These are phyloP conservation scores for Drosophila quinaria DNA, from an alignment of 2,888 invertebrate genomes.

Conservation along the genomic window DNA sequence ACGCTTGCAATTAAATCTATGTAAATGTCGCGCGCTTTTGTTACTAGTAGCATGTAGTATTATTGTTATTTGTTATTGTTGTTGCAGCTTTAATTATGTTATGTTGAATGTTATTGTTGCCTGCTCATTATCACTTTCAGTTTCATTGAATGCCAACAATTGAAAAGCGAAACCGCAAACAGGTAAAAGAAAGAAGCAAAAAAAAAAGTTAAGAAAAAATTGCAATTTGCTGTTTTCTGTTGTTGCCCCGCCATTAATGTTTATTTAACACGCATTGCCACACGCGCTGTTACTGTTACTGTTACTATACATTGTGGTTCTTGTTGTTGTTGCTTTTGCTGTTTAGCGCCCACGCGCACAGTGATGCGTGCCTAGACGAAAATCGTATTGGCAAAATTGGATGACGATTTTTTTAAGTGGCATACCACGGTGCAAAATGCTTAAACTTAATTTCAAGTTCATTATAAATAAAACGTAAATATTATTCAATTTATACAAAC, in stretches of 20 bases:
- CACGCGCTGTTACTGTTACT: conserved; percentile 58
- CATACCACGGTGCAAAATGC: conserved; percentile 50
- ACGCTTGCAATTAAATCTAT: conserved; percentile 78
- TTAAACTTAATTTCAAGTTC: conserved; percentile 67
- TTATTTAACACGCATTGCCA: conserved; percentile 79
- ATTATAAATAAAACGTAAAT: conserved; percentile 81
- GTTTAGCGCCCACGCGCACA: conserved; percentile 47
- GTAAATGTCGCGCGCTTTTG: conserved; percentile 70
- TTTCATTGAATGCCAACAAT: conserved; percentile 66
- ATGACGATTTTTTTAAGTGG: conserved; percentile 7
- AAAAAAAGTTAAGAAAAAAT: conserved; percentile 21
- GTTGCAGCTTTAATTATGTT: conserved; percentile 35
- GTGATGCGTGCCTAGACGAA: conserved; percentile 8
- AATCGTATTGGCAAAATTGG: conserved; percentile 1
- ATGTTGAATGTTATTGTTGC: conserved; percentile 42
- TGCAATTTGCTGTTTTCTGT: conserved; percentile 58
- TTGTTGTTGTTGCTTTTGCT: conserved; percentile 14
- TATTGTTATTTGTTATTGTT: conserved; percentile 29
- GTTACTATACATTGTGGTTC: conserved; percentile 10
- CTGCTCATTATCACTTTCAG: conserved; percentile 69
- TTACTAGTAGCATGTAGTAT: conserved; percentile 26
- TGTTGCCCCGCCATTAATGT: conserved; percentile 69
- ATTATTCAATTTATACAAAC: conserved; percentile 78
- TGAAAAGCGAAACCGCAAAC: conserved; percentile 71
- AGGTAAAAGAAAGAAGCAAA: conserved; percentile 21